phyloP scores from a whole-genome alignment of 2,113 vertebrate species.

The Pampusana beccarii region DNA sequence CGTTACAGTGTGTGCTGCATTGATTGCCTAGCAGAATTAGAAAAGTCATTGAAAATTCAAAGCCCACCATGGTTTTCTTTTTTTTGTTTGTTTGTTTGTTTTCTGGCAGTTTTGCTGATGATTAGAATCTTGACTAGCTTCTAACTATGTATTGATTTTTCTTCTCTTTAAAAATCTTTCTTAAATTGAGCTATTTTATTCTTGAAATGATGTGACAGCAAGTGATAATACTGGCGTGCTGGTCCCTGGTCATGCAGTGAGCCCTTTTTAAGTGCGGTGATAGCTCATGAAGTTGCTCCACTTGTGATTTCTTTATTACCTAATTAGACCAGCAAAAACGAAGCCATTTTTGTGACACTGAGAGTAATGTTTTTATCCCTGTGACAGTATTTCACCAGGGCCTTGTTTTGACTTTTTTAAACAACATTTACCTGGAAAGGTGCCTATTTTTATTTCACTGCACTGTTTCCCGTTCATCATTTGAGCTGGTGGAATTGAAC shows the following conservation, averaged over 20 bases:
- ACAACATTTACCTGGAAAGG: conserved; percentile 16
- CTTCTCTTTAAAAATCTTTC: conserved; percentile 54
- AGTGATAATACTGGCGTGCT: background rate
- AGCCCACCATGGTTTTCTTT: background rate
- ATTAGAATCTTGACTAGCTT: conserved; percentile 37
- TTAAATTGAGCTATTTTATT: conserved; percentile 55
- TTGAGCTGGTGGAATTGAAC: background rate
- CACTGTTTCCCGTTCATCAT: conserved; percentile 11
- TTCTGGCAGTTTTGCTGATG: conserved; percentile 21
- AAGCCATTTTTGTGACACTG: conserved; percentile 1
- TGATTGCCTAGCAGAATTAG: background rate
- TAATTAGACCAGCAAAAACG: background rate
- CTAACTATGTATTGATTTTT: conserved; percentile 63
- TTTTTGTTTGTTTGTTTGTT: background rate
- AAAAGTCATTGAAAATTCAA: background rate
- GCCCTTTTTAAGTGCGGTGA: background rate
- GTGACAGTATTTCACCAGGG: background rate
- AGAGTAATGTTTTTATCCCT: conserved; percentile 12
- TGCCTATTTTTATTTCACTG: background rate
- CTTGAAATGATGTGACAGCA: conserved; percentile 7
- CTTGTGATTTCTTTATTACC: conserved; percentile 4
- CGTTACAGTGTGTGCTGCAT: background rate
- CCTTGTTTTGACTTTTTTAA: background rate
- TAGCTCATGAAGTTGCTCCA: background rate
- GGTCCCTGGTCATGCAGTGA: background rate